Evolutionary conservation across 1,140 invertebrate species (phyloP).

Genomic region (Agraylea sexmaculata): DNA sequence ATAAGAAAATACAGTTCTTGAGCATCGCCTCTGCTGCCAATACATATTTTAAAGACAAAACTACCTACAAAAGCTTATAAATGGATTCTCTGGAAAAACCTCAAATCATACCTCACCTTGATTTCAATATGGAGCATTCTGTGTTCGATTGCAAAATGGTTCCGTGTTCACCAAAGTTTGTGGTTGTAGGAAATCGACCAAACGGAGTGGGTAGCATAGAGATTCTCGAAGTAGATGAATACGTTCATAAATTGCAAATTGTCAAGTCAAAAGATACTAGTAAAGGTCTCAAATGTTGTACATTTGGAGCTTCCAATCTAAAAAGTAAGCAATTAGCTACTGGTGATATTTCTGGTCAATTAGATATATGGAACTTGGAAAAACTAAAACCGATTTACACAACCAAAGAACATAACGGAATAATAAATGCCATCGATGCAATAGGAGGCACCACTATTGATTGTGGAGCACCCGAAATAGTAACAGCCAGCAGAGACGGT

Average conservation of each 20-base stretch:
- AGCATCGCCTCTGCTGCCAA: not conserved
- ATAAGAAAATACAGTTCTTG: too few relatives aligned
- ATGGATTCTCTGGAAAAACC: conserved; percentile 62
- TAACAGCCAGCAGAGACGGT: conserved; percentile 88
- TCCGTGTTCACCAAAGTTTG: conserved; percentile 83
- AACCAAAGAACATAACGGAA: conserved; percentile 70
- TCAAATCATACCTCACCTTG: conserved; percentile 79
- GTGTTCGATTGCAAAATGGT: conserved; percentile 92
- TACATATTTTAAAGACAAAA: not conserved
- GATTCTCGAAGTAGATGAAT: conserved; percentile 71
- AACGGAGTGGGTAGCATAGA: conserved; percentile 75
- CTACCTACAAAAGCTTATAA: not conserved
- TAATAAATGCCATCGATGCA: conserved; percentile 89
- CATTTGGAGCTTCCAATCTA: conserved; percentile 76
- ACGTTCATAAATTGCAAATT: conserved; percentile 58
- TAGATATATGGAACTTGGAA: conserved; percentile 83
- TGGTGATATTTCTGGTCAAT: conserved; percentile 80
- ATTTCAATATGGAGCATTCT: conserved; percentile 74
- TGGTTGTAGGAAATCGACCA: conserved; percentile 74
- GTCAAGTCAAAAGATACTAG: conserved; percentile 64
- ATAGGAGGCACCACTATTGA: conserved; percentile 73
- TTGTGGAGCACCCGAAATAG: conserved; percentile 87
- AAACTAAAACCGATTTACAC: conserved; percentile 61
- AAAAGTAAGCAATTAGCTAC: conserved; percentile 73
- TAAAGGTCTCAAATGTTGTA: conserved; percentile 83